Base-by-base conservation (phyloP, 1,140 invertebrate genomes). In the Brachionus paranguensis region DNA sequence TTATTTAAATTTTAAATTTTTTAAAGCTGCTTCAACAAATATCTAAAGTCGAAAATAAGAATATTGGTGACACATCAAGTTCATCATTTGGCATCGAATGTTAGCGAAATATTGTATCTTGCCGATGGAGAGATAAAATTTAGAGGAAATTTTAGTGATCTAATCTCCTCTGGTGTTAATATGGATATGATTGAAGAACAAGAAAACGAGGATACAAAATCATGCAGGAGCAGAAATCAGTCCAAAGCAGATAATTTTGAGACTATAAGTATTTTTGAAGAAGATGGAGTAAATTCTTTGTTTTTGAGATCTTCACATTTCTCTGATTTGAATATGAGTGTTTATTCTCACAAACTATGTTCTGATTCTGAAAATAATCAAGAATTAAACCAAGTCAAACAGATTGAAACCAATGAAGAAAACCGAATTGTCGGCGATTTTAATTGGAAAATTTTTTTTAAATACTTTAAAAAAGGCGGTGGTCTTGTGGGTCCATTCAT, bases 51-150 rank as follows among this genome's bases (percentile, higher is more conserved):
- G 79, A 94, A 94, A 88, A 93, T 93, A 0, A 90, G 93, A n/a
- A 91, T 96, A 60, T 91, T 96, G 6, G 93, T 94, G 20, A 96
- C 95, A 1, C 94, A 96, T 89, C 94, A 95, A 86, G 89, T 95
- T 7, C 94, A 95, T 86, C 94, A 93, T 87, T 90, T 96, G 27
- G 92, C 92, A 86, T 91, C 91, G n/a, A 93, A 93, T 0, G 92
- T 94, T 87, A 91, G 92, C 85, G 94, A 96, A 85, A 88, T 95
- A 50, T 92, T 94, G 3, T 87, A 95, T 85, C 92, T 93, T 86
- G 92, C 94, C 87, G 94, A 93, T 88, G 90, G 70, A 83, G 79
- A 55, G 27, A 29, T 64, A 20, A 29, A 70, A 43, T 53, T 83
- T 72, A 24, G 47, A 65, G 37, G 72, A 84, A 68, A 27, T 74